Evolutionary conservation across 1,140 invertebrate species (phyloP), one percentile per base, ranked within the genome.

Genomic region (Ceratitis capitata): DNA sequence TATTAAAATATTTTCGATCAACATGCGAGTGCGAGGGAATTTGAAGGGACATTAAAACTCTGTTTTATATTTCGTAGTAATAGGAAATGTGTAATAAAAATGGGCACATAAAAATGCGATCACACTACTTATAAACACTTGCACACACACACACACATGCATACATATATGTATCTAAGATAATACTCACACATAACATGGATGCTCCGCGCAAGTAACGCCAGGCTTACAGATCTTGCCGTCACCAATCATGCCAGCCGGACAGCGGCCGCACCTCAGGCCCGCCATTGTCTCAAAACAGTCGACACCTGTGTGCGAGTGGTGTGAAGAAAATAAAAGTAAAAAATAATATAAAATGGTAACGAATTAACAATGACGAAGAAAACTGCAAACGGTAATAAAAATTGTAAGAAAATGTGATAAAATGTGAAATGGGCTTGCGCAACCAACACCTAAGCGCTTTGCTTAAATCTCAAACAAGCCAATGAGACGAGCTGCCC

Each of bases 231-330:
- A 98, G 32, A 91, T 92, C 64, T 93, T 92, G 19, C 97, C 97
- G 90, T 98, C 95, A 2, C 97, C 97, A 61, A 95, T 93, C 91
- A 95, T 95, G 32, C 96, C 96, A 10, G 91, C 88, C 0, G 96
- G 97, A 92, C 97, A 98, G 5, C 93, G 88, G 14, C 96, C 95
- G 89, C 97, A 97, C 78, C 94, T 92, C 29, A 95, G 93, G 7
- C 96, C 97, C 19, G 93, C 93, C 0, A 94, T 89, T 0, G 95
- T 95, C 86, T 98, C 96, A 42, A 94, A 93, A 91, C 98, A 99
- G 84, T 95, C 93, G 29, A 96, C 97, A 32, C 96, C 94, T 94
- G 88, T 10, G 39, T 14, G 10, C 19, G 9, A 78, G 39, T 6
- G 10, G 35, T 23, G 9, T 23, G 39, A 23, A 35, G 23, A 45